Base-by-base conservation (phyloP, 2,113 vertebrate genomes). In the Alexandromys fortis region DNA sequence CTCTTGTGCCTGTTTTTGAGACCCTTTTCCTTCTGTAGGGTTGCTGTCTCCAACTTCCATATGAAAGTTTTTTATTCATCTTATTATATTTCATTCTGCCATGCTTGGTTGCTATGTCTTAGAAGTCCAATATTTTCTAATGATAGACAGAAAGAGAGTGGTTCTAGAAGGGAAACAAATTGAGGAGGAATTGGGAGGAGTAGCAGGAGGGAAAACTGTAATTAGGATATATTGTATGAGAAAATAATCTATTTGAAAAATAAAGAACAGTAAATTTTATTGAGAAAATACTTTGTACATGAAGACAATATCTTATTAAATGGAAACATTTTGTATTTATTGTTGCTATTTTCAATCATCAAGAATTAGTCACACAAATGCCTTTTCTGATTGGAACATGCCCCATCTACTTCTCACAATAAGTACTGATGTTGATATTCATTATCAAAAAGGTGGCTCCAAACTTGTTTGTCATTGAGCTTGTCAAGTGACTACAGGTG, bases 371-470 rank as follows among this genome's bases (percentile, higher is more conserved):
- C 38, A 35, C 14, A 70, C 0, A 42, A 8, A 6, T 65, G 21
- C 4, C 49, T 68, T 90, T 58, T 93, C 55, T 73, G 13, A 61
- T 79, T 0, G 11, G 3, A 5, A 77, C 7, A 5, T 35, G 2
- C 12, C 10, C 1, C 30, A 63, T 35, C 4, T 42, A 7, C 24
- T 85, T n/a, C 47, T 30, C 0, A 4, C 42, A 65, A n/a, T n/a
- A 12, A 0, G 3, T 28, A 45, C 12, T 45, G 19, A 89, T 7
- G 3, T 75, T 33, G 14, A 19, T 13, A 11, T 22, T 10, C 17
- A 38, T 4, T 22, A 1, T 1, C 26, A 35, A 3, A 14, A 14
- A 4, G 19, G 19, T 4, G 2, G 11, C 14, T 58, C 21, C 16
- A 49, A 13, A 76, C 8, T 26, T 73, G 11, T 13, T 21, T 88